Percentiles rank a stretch among this genome's conserved stretches.
Evolutionary conservation across 2,113 vertebrate species (phyloP).

Genomic region (Ciconia boyciana): DNA sequence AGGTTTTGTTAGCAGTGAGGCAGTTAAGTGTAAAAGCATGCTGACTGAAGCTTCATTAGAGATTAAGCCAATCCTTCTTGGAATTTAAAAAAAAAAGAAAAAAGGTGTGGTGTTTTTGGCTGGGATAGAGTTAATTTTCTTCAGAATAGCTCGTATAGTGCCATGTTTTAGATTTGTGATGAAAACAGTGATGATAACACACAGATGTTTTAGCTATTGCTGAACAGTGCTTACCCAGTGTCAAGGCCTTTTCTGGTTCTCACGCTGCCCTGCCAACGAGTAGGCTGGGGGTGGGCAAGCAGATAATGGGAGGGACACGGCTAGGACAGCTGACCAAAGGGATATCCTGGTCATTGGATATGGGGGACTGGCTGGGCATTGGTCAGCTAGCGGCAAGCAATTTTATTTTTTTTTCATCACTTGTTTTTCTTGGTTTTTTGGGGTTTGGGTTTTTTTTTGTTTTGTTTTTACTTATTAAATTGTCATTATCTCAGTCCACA

Average conservation of each 20-base stretch:
- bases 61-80: not conserved
- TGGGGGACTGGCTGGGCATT: not conserved
- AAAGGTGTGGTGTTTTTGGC: not conserved
- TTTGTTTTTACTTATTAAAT: not conserved
- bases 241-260: not conserved
- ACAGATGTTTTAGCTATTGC: not conserved
- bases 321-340: not conserved
- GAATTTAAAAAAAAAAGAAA: not conserved
- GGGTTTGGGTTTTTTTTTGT: too few species aligned
- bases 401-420: not conserved
- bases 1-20: not conserved
- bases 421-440: not conserved
- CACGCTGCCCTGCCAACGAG: not conserved
- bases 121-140: not conserved
- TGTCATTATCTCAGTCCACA: not conserved
- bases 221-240: not conserved
- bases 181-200: not conserved
- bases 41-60: not conserved
- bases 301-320: accelerated
- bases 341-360: not conserved
- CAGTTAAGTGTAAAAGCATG: not conserved
- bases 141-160: not conserved
- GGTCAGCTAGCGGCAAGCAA: not conserved
- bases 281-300: not conserved
- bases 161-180: not conserved